Conservation (phyloP, 2,797 vertebrate genomes). For the Huso huso region DNA sequence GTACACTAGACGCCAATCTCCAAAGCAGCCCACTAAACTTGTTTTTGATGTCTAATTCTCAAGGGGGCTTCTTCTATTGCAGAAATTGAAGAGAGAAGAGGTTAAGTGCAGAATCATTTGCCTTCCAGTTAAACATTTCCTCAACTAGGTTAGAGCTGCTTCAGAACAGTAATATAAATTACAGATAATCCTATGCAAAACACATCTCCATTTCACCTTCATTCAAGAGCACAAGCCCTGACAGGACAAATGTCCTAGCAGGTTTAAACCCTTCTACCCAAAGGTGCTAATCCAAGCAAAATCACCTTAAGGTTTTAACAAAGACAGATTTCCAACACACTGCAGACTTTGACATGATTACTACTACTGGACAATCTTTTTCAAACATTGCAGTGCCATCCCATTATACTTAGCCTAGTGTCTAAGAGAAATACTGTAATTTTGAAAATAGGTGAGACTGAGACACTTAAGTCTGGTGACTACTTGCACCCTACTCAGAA, state of each 20-base stretch:
- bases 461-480: too few relatives aligned
- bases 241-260: neutral
- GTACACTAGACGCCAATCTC: neutral
- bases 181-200: slow-evolving; percentile 3
- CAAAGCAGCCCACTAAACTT: too few relatives aligned
- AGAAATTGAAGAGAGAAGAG: neutral
- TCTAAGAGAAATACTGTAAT: too few relatives aligned
- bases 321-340: neutral
- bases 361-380: too few relatives aligned
- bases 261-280: slow-evolving; percentile 18
- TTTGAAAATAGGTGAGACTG: too few relatives aligned
- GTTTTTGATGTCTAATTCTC: too few relatives aligned
- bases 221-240: slow-evolving; percentile 4
- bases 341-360: too few relatives aligned
- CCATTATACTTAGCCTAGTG: too few relatives aligned
- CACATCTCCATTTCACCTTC: slow-evolving; percentile 8
- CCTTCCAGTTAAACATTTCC: neutral
- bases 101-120: neutral
- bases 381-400: too few relatives aligned
- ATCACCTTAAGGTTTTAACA: slow-evolving; percentile 15
- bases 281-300: slow-evolving; percentile 14
- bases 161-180: slow-evolving; percentile 16
- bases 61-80: neutral
- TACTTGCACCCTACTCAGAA: too few relatives aligned
- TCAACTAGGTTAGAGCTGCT: slow-evolving; percentile 7